Base-by-base conservation (phyloP, 2,888 invertebrate species). In the Caenorhabditis zanzibari region DNA sequence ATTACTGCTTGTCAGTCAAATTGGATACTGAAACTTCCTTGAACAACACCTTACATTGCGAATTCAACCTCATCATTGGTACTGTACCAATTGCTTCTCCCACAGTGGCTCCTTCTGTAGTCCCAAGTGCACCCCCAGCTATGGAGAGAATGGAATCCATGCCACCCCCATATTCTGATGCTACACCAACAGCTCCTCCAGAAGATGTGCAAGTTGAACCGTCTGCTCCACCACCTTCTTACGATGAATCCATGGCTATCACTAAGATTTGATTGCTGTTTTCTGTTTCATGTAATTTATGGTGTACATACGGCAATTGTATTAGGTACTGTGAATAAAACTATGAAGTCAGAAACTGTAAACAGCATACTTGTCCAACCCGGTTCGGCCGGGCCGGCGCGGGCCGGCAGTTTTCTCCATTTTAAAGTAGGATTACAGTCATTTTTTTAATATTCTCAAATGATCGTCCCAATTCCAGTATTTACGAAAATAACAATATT, bases 21-120 rank as follows among this genome's bases (percentile, higher is more conserved):
- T 44, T 61, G 35, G 59, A 72, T 16, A 72, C 72, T 0, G 47
- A 56, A 28, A 58, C 59, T 22, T 41, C 72, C 10, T n/a, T 72
- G 24, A 59, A 59, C 9, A 58, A 59, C 19, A 47, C 58, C 1
- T 28, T 72, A 28, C 19, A 49, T 10, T 61, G 59, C 35, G 44
- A 59, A 4, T 72, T 72, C 14, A 19, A 47, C 6, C 0, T 72
- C 16, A 24, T 61, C 10, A 72, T 72, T 47, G 59, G 68, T 0
- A 68, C 68, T 24, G 22, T 54, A 10, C 54, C 49, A 63, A 63
- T 24, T 6, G 38, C 4, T 7, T 12, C 12, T 24, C 2, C 19
- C 7, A 24, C n/a, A 0, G 2, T 1, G n/a, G 14, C 22, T 2
- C 0, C n/a, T 19, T n/a, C 19, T 19, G 0, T 38, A 41, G 24